Conservation (phyloP, 2,113 vertebrate species). For the Illadopsis cleaveri region DNA sequence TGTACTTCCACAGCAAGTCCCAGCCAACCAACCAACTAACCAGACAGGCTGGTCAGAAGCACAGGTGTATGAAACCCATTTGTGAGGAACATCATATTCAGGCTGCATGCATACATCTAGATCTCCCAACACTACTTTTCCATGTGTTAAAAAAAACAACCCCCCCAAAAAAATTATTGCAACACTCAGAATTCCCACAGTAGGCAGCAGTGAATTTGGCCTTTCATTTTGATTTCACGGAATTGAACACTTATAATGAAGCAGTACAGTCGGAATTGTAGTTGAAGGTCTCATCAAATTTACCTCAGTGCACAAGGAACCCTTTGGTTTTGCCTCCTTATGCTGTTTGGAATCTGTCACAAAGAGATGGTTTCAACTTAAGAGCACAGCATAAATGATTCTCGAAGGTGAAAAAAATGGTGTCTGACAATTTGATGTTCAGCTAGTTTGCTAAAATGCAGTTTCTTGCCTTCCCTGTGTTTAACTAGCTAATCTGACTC, state of each 20-base stretch:
- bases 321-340: neutral
- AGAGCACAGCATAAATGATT: neutral
- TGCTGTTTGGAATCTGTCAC: neutral
- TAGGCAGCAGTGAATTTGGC: neutral
- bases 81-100: neutral
- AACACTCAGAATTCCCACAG: neutral
- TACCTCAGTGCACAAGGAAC: neutral
- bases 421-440: neutral
- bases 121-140: neutral
- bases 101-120: rapidly evolving
- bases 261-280: neutral
- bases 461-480: neutral
- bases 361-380: neutral
- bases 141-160: neutral
- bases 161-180: rapidly evolving
- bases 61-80: neutral
- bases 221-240: neutral
- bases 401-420: neutral
- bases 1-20: neutral
- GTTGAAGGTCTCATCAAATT: neutral
- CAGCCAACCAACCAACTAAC: neutral
- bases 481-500: neutral
- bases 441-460: neutral
- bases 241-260: neutral
- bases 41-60: neutral